Conservation (phyloP, 2,113 vertebrate genomes). For the Polypterus bichir region DNA sequence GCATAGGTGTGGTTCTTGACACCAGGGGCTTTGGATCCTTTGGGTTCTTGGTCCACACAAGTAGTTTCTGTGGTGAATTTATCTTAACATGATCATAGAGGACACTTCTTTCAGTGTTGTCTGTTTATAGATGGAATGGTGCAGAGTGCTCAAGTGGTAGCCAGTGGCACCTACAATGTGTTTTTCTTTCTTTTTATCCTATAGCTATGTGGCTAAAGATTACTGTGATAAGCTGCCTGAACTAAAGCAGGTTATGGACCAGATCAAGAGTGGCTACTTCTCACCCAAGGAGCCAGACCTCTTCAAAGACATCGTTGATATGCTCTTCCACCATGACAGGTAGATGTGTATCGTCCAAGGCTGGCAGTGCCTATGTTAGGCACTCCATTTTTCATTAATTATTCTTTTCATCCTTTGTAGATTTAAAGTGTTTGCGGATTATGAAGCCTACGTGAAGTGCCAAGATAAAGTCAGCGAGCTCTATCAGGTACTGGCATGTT, state of each 20-base stretch:
- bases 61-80: not conserved
- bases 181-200: not conserved
- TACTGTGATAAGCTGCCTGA: conserved; percentile 74
- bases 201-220: conserved; percentile 70
- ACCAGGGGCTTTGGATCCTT: not conserved
- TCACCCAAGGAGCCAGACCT: conserved; percentile 70
- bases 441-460: conserved; percentile 69
- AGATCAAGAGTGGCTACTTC: conserved; percentile 78
- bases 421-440: conserved; percentile 95
- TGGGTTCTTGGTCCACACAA: not conserved
- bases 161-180: not conserved
- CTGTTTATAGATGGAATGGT: too few species aligned
- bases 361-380: too few species aligned
- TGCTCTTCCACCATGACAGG: conserved; percentile 89
- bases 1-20: not conserved
- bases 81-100: not conserved
- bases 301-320: conserved; percentile 74
- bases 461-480: conserved; percentile 83
- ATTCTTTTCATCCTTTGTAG: conserved; percentile 31
- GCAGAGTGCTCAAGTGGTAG: too few species aligned
- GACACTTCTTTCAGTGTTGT: too few species aligned
- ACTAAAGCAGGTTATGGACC: conserved; percentile 74
- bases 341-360: conserved; percentile 27
- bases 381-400: not conserved
- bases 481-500: conserved; percentile 58